Evolutionary conservation across 2,888 invertebrate species (phyloP).

Genomic region (Glaucopsyche alexis): DNA sequence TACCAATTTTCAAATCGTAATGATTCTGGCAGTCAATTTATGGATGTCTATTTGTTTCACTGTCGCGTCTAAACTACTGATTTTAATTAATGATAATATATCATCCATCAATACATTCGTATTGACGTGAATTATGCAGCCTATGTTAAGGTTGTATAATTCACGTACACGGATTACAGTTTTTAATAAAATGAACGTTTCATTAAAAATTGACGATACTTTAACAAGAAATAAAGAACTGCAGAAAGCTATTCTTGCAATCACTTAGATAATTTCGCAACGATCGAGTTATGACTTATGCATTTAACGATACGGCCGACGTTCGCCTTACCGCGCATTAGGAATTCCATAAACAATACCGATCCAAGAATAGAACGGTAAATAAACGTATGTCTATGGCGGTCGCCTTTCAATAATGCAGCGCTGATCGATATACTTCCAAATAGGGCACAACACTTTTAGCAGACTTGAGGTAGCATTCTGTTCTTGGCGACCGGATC

Average conservation of each 20-base stretch:
- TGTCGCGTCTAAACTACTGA: no score
- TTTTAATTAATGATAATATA: no score
- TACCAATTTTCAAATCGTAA: no score
- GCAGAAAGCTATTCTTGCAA: conserved; percentile 21
- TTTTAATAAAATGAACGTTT: background rate
- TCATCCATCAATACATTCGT: no score
- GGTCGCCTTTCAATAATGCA: conserved; percentile 42
- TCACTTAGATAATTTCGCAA: conserved; percentile 30
- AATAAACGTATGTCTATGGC: conserved; percentile 53
- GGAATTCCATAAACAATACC: conserved; percentile 71
- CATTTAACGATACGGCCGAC: conserved; percentile 41
- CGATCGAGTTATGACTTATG: conserved; percentile 36
- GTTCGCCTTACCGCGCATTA: conserved; percentile 57
- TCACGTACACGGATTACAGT: no score
- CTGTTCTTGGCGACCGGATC: no score
- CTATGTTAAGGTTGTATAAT: no score
- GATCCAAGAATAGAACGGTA: conserved; percentile 63
- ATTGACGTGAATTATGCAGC: no score
- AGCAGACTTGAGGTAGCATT: background rate
- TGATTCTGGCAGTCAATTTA: no score
- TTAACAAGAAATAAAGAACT: conserved; percentile 15
- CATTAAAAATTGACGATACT: background rate
- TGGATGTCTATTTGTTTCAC: no score
- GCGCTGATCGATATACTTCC: conserved; percentile 14
- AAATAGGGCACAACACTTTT: background rate